phyloP scores from a whole-genome alignment of 2,888 invertebrate species.

The Philereme vetulata region DNA sequence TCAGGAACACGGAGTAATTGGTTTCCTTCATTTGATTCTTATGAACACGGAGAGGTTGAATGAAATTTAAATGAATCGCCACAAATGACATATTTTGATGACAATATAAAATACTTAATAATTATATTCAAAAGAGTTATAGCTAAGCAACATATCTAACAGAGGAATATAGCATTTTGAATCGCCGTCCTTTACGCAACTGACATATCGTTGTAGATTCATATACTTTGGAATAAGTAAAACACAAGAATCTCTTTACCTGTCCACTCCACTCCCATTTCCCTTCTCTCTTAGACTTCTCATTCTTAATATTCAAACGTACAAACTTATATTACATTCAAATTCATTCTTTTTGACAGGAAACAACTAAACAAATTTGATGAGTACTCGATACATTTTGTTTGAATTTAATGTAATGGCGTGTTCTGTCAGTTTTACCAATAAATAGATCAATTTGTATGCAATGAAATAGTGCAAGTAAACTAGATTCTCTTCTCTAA shows the following conservation, averaged over 20 bases:
- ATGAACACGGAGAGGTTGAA: constrained; percentile 34
- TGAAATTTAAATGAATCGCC: constrained; percentile 29
- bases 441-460: constrained; percentile 31
- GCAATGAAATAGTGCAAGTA: constrained; percentile 29
- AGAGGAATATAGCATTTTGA: constrained; percentile 36
- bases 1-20: constrained; percentile 32
- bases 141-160: constrained; percentile 51
- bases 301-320: constrained; percentile 30
- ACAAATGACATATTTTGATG: constrained; percentile 41
- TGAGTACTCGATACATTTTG: too few relatives aligned
- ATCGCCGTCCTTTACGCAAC: constrained; percentile 42
- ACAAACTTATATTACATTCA: constrained; percentile 23
- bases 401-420: too few relatives aligned
- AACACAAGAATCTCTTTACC: constrained; percentile 46
- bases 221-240: constrained; percentile 38
- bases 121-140: constrained; percentile 43
- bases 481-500: constrained; percentile 33
- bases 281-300: constrained; percentile 26
- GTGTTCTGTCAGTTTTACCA: neutral
- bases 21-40: constrained; percentile 35
- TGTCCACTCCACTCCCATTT: constrained; percentile 13
- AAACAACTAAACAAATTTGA: too few relatives aligned
- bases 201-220: constrained; percentile 68
- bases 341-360: constrained; percentile 24
- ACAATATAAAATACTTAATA: constrained; percentile 39